Evolutionary conservation across 2,113 vertebrate species (phyloP).

Genomic region (Percopsis transmontana): DNA sequence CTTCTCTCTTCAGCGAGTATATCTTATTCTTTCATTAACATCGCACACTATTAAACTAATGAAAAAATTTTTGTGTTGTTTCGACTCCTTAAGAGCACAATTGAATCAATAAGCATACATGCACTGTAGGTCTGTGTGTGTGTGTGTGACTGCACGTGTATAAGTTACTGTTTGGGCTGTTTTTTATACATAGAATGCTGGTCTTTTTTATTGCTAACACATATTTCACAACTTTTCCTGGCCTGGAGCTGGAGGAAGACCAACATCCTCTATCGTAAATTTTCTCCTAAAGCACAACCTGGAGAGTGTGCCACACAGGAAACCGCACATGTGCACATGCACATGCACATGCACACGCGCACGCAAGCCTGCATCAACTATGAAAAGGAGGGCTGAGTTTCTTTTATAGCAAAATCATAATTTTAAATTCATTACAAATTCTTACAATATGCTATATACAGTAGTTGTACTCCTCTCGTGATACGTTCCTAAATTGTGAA

Average conservation of each 20-base stretch:
- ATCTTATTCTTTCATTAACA: background rate
- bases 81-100: background rate
- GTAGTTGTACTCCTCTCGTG: too few relatives aligned
- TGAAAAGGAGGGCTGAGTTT: too few relatives aligned
- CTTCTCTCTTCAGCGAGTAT: background rate
- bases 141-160: conserved; percentile 20
- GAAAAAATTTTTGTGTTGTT: conserved; percentile 25
- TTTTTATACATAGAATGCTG: conserved; percentile 60
- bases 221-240: conserved; percentile 77
- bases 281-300: conserved; percentile 51
- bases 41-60: background rate
- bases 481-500: too few relatives aligned
- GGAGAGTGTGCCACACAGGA: conserved; percentile 59
- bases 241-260: conserved; percentile 64
- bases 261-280: conserved; percentile 72
- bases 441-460: too few relatives aligned
- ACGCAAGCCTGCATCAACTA: background rate
- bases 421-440: too few relatives aligned
- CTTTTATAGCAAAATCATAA: too few relatives aligned
- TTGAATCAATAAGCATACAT: background rate
- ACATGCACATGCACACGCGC: conserved; percentile 16
- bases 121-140: background rate
- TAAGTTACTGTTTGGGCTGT: conserved; percentile 48
- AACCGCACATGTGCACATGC: conserved; percentile 40
- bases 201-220: conserved; percentile 68